These are phyloP conservation scores for Alcedo atthis DNA, from an alignment of 2,797 vertebrate genomes.

Conservation along the genomic window DNA sequence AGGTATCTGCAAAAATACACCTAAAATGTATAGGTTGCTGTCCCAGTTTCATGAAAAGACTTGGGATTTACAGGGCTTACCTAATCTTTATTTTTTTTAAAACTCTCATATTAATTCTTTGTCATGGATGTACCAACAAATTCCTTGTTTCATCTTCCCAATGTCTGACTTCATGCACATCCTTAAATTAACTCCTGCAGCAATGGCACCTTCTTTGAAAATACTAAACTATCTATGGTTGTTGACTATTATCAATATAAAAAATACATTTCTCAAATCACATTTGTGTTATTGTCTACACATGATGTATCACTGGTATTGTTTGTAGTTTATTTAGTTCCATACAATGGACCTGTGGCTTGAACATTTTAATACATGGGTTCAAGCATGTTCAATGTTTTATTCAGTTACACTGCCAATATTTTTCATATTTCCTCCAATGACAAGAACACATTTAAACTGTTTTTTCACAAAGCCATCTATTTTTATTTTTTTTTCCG, in stretches of 20 bases:
- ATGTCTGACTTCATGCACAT: not conserved
- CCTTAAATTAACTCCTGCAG: not conserved
- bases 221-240: not conserved
- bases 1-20: not conserved
- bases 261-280: not conserved
- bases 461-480: slow-evolving; percentile 36
- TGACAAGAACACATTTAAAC: slow-evolving; percentile 37
- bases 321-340: slow-evolving; percentile 39
- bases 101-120: not conserved
- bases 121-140: not conserved
- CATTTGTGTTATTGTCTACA: not conserved
- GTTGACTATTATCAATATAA: not conserved
- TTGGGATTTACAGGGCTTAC: not conserved
- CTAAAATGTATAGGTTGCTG: not conserved
- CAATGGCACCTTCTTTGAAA: not conserved
- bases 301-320: not conserved
- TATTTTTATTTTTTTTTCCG: slow-evolving; percentile 36
- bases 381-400: slow-evolving; percentile 37
- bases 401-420: slow-evolving; percentile 46
- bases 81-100: not conserved
- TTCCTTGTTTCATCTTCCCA: not conserved
- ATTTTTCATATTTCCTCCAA: slow-evolving; percentile 32
- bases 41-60: not conserved
- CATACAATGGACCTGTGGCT: slow-evolving; percentile 42
- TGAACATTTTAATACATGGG: slow-evolving; percentile 41